Conservation (phyloP, 2,797 vertebrate genomes). For the Sciurus carolinensis region DNA sequence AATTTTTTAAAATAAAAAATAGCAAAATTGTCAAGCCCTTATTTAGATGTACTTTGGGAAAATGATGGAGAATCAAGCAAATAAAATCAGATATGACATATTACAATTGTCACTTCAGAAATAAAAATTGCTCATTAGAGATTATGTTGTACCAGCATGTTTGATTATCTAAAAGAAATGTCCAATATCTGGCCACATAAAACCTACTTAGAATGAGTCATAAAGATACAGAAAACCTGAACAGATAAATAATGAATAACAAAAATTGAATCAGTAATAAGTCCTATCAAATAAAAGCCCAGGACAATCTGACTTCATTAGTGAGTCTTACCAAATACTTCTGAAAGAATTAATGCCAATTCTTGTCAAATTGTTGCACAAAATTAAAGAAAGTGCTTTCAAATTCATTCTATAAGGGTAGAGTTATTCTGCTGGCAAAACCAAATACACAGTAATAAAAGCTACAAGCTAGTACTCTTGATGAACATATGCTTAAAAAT, state of each 20-base stretch:
- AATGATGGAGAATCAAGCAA: not conserved
- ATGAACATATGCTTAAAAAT: too few relatives aligned
- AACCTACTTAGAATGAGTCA: not conserved
- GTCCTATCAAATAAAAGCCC: not conserved
- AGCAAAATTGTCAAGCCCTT: not conserved
- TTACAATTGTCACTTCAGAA: not conserved
- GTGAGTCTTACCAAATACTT: not conserved
- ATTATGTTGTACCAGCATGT: too few relatives aligned
- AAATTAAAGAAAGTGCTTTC: too few relatives aligned
- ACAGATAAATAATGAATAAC: not conserved
- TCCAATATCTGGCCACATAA: not conserved
- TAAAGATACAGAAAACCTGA: not conserved
- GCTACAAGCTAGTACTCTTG: too few relatives aligned
- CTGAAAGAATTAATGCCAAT: not conserved
- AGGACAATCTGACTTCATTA: not conserved
- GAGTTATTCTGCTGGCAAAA: too few relatives aligned
- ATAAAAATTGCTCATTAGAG: not conserved
- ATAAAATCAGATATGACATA: not conserved
- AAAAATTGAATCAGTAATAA: not conserved
- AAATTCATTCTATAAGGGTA: too few relatives aligned
- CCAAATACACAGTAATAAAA: too few relatives aligned
- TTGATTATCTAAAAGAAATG: too few relatives aligned
- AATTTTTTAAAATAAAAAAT: too few relatives aligned
- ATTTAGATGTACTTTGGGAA: not conserved
- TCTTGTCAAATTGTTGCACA: too few relatives aligned